Evolutionary conservation across 2,888 invertebrate species (phyloP).

Genomic region (Stratiomys singularior): DNA sequence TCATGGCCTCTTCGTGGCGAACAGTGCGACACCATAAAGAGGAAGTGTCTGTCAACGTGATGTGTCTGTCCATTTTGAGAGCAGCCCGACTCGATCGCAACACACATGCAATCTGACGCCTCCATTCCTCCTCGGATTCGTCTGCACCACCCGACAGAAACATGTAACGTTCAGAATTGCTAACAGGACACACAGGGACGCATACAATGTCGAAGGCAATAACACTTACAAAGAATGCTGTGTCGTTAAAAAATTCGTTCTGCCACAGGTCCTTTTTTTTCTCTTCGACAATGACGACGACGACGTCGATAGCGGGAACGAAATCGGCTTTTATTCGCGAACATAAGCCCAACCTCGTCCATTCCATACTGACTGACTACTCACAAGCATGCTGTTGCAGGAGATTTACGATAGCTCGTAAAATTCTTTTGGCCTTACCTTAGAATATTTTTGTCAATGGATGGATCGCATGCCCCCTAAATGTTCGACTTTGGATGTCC

Average conservation of each 20-base stretch:
- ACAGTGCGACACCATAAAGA: slow-evolving; percentile 12
- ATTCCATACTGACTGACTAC: slow-evolving; percentile 17
- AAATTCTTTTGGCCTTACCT: slow-evolving; percentile 35
- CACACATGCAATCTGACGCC: slow-evolving; percentile 19
- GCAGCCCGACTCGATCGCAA: background rate
- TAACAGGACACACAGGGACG: slow-evolving; percentile 10
- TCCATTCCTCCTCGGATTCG: background rate
- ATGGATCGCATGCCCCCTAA: background rate
- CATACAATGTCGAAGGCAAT: slow-evolving; percentile 40
- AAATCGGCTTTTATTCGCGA: slow-evolving; percentile 40
- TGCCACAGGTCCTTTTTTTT: slow-evolving; percentile 34
- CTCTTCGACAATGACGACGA: background rate
- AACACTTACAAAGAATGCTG: slow-evolving; percentile 43
- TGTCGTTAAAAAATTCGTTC: slow-evolving; percentile 43
- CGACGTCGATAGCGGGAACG: background rate
- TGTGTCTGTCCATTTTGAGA: slow-evolving; percentile 20
- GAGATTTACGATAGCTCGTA: slow-evolving; percentile 43
- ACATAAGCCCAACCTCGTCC: slow-evolving; percentile 44
- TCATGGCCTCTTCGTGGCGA: background rate
- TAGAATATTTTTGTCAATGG: slow-evolving; percentile 32
- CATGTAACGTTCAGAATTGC: slow-evolving; percentile 23
- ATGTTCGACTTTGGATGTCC: background rate
- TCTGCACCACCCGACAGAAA: background rate
- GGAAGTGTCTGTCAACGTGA: slow-evolving; percentile 38
- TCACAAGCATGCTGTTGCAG: slow-evolving; percentile 35